phyloP scores from a whole-genome alignment of 2,797 vertebrate species.

The Tokudaia muenninki region DNA sequence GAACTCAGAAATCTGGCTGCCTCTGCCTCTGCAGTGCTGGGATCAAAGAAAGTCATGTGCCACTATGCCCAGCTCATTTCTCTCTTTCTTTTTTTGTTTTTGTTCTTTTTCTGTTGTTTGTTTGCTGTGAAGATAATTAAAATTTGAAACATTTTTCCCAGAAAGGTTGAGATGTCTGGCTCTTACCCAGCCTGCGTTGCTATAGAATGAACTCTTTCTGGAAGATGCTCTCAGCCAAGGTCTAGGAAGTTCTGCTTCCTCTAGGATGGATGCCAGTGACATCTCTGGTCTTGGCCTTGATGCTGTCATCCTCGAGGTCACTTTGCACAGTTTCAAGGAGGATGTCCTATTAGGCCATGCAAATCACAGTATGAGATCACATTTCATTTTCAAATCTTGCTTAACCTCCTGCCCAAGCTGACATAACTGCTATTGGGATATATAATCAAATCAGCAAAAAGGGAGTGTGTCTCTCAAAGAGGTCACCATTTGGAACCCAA shows the following conservation, averaged over 20 bases:
- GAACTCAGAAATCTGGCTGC: background rate
- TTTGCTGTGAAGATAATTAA: background rate
- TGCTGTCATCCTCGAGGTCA: background rate
- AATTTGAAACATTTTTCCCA: background rate
- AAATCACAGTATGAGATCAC: conserved; percentile 30
- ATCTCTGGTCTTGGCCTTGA: conserved; percentile 25
- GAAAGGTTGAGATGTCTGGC: background rate
- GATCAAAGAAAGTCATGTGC: background rate
- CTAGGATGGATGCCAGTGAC: background rate
- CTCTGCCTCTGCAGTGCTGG: conserved; percentile 43
- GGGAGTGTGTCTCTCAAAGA: conserved; percentile 20
- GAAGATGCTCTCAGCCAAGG: background rate
- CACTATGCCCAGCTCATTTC: background rate
- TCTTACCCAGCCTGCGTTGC: background rate
- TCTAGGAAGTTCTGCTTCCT: background rate
- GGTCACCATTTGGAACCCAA: background rate
- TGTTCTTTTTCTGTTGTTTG: background rate
- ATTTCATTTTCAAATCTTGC: conserved; percentile 36
- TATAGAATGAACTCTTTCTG: background rate
- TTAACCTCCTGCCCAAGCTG: conserved; percentile 29
- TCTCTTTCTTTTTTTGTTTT: background rate
- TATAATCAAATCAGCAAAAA: conserved; percentile 33
- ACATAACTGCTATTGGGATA: background rate
- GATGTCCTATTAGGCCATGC: conserved; percentile 29
- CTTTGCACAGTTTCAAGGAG: background rate